Conservation (phyloP, 2,113 vertebrate genomes). For the Cheirogaleus medius region DNA sequence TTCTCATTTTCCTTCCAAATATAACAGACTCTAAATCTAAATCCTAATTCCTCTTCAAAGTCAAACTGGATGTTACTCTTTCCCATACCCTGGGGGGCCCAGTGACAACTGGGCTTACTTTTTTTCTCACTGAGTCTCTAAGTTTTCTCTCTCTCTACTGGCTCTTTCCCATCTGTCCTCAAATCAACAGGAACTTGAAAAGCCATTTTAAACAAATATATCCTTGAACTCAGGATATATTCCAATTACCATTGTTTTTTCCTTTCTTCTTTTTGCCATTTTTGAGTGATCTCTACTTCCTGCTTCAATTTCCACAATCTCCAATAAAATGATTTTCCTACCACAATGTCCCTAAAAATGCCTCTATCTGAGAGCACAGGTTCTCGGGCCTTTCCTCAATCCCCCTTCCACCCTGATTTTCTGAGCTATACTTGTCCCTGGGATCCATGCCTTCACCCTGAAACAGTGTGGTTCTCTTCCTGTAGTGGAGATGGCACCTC, state of each 20-base stretch:
- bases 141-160: neutral
- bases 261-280: neutral
- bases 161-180: constrained; percentile 1
- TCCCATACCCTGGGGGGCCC: neutral
- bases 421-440: neutral
- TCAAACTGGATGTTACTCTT: neutral
- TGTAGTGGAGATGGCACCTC: neutral
- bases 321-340: neutral
- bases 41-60: neutral
- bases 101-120: neutral
- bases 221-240: neutral
- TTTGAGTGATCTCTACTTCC: neutral
- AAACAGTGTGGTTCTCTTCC: neutral
- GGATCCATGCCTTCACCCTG: neutral
- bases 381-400: neutral
- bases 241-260: neutral
- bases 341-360: neutral
- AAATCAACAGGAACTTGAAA: constrained; percentile 23
- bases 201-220: constrained; percentile 24
- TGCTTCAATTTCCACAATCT: neutral
- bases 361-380: neutral
- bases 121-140: neutral
- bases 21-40: neutral
- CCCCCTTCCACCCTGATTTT: neutral
- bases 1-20: neutral